Evolutionary conservation across 2,888 invertebrate genomes (phyloP), one percentile per base, ranked within the genome.

Genomic region (Boloria euphrosyne): DNA sequence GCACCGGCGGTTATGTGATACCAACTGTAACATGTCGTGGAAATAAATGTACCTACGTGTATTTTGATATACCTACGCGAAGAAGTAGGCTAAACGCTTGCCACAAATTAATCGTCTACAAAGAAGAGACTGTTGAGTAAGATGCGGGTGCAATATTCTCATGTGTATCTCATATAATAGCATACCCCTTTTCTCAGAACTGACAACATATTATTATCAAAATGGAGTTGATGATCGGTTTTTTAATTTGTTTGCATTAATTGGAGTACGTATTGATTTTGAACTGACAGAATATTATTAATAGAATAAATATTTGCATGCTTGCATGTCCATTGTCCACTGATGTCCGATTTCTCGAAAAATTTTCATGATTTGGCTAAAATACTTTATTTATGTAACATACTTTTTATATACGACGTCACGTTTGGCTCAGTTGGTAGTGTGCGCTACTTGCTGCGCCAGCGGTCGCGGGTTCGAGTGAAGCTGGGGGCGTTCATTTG

Each of bases 1-100:
- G 70, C 67, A 70, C 62, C 49, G 66, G 59, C 54, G 59, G 70
- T 57, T 60, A 70, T 66, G 49, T 51, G 70, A 70, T 70, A 70
- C 65, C 60, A 54, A 65, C 49, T 67, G 67, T 70, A 61, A 60
- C 70, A 70, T 65, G 65, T 64, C 53, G 52, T 66, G 51, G 60
- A 63, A 70, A 62, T 47, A 38, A 64, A 61, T 16, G n/a, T 38
- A 57, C 63, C 62, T 65, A 67, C 65, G 63, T 67, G 57, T 60
- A 51, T 57, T 68, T 67, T 62, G 51, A 68, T 62, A 58, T 62
- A n/a, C n/a, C n/a, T n/a, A 60, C 59, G 59, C 62, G 65, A 57
- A 43, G 31, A 57, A 64, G 47, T 59, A 54, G 51, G 63, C 50
- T 55, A 63, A 63, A 44, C 51, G 64, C 52, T 44, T 46, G 44